Evolutionary conservation across 2,113 vertebrate species (phyloP), one percentile per base, ranked within the genome.

Genomic region (Lepus europaeus): DNA sequence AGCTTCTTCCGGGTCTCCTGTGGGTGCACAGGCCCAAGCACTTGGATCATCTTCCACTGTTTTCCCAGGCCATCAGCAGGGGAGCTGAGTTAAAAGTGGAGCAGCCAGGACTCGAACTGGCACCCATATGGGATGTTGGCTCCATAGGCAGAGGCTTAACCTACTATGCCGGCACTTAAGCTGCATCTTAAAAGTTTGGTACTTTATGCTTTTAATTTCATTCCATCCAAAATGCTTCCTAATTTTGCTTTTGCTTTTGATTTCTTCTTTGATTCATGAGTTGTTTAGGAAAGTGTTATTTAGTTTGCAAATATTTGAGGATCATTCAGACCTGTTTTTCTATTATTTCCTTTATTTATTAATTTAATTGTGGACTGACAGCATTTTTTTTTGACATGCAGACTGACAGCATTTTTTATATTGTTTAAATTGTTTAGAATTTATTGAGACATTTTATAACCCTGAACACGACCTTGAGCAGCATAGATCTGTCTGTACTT

Each of bases 141-240:
- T 45, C 45, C 45, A 45, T 45, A 45, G 45, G 45, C 6, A 45
- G 45, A 45, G 45, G 45, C 7, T 45, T 45, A 45, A 45, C 6
- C 45, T 45, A 45, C 45, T 45, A 45, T 45, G 45, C 45, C 7
- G 45, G 6, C 45, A 45, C 45, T 45, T 45, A 45, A 45, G 45
- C 45, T 45, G 45, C 45, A 63, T 74, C 10, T 81, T 81, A 53
- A 81, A 31, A 91, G 51, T 70, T 86, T 49, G 81, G 0, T 64
- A 78, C 88, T 82, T 33, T 94, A 33, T 66, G n/a, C 25, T 86
- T 92, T 95, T 14, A 77, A 27, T 88, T 94, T 87, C 27, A 90
- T 88, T 80, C 61, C 56, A 64, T 66, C 80, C n/a, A 90, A 86
- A 91, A 70, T 88, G 82, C 11, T 87, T 90, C 29, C 23, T 93